Evolutionary conservation across 2,797 vertebrate genomes (phyloP).

Genomic region (Leuciscus waleckii): DNA sequence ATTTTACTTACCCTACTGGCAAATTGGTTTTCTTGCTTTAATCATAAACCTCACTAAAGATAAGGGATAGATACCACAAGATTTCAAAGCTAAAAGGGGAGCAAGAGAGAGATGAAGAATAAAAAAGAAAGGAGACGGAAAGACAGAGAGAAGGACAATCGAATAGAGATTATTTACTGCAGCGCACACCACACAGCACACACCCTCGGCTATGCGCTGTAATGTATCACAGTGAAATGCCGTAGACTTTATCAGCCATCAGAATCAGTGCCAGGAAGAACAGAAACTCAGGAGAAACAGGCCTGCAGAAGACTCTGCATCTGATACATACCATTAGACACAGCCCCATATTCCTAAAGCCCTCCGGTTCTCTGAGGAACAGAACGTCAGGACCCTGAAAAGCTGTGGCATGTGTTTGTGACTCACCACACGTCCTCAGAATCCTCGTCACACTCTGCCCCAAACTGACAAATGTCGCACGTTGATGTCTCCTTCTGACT

Average conservation of each 20-base stretch:
- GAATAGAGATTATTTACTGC: slow-evolving; percentile 37
- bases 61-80: neutral
- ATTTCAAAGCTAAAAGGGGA: neutral
- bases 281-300: neutral
- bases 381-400: slow-evolving; percentile 3
- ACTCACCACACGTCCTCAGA: slow-evolving; percentile 88
- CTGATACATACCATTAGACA: slow-evolving; percentile 42
- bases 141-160: slow-evolving; percentile 13
- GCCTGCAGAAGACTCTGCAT: slow-evolving; percentile 23
- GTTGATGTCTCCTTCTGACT: slow-evolving; percentile 87
- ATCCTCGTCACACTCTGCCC: slow-evolving; percentile 87
- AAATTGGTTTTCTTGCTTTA: slow-evolving; percentile 7
- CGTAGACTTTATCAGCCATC: slow-evolving; percentile 35
- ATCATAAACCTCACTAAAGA: slow-evolving; percentile 16
- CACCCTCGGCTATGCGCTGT: slow-evolving; percentile 33
- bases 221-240: slow-evolving; percentile 32
- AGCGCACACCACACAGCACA: slow-evolving; percentile 1
- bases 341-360: neutral
- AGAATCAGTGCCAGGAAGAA: slow-evolving; percentile 43
- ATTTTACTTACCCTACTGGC: slow-evolving; percentile 17
- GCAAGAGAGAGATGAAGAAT: slow-evolving; percentile 6
- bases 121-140: neutral
- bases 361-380: slow-evolving; percentile 18
- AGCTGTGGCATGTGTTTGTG: neutral
- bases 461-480: slow-evolving; percentile 90